Base-by-base conservation (phyloP, 2,888 invertebrate species). In the Caenorhabditis sinica region DNA sequence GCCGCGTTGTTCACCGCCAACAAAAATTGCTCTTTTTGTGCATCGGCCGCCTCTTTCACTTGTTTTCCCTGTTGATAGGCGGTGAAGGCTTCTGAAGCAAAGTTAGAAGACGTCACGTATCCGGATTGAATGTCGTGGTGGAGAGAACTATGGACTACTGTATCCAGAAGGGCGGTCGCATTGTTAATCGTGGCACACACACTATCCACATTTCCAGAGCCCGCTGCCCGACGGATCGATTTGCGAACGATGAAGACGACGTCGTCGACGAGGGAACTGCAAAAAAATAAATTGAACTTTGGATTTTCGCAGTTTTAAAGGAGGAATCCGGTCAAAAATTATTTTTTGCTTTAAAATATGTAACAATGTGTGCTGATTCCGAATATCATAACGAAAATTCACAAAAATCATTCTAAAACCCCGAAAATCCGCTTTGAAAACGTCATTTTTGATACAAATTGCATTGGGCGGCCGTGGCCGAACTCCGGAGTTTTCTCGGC, bases 171-270 rank as follows among this genome's bases (percentile, higher is more conserved):
- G 0, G 96, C 95, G 90, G 96, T 95, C 5, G 96, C 96, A 93
- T 97, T 97, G 94, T 99, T 99, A 36, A 99, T 95, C 90, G 87
- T 89, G 2, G 97, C 97, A 94, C 99, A 99, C 61, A 96, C 96
- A 71, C 97, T 98, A 93, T 98, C 98, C 81, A 98, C 95, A 93
- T 96, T 97, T 92, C 96, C 96, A 88, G 96, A 96, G 8, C 96
- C 95, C 88, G 97, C 94, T n/a, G 97, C 96, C 87, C 98, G 95
- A 88, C 97, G 96, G 69, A 98, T 96, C 90, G 97, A 97, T 94
- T 98, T 98, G 91, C 97, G 95, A 2, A 98, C 95, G 88, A 99
- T 97, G 93, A 97, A 99, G 94, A 98, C 98, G 0, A 97, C 96
- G 93, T 99, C 98, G 93, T 99, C 99, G 0, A 98, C 96, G 94